These are phyloP conservation scores for Camelus dromedarius DNA, from an alignment of 2,113 vertebrate genomes.

Conservation along the genomic window DNA sequence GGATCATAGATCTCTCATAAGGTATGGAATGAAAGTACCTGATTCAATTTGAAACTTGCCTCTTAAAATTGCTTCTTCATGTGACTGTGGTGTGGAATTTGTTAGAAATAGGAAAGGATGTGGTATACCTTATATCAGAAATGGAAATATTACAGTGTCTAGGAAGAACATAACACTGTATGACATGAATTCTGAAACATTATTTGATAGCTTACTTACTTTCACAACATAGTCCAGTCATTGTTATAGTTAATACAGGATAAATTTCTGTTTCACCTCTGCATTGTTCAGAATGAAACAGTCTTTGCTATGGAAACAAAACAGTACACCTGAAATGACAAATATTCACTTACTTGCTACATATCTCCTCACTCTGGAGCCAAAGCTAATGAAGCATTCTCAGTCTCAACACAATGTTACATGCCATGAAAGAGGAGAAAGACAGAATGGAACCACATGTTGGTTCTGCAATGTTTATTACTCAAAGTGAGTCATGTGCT, in stretches of 20 bases:
- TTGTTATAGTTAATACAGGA: background rate
- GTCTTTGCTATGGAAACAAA: background rate
- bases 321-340: background rate
- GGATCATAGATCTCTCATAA: background rate
- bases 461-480: background rate
- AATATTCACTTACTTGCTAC: background rate
- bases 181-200: background rate
- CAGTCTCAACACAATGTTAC: background rate
- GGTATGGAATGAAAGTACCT: background rate
- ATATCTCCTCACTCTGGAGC: background rate
- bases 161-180: background rate
- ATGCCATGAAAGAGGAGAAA: background rate
- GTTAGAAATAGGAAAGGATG: background rate
- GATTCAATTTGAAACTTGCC: background rate
- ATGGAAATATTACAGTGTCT: background rate
- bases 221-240: background rate
- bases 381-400: background rate
- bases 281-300: background rate
- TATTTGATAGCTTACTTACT: background rate
- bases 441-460: background rate
- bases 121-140: background rate
- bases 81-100: background rate
- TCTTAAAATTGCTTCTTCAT: background rate
- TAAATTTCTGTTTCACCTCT: background rate
- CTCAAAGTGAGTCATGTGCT: background rate